These are phyloP conservation scores for Vidua macroura DNA, from an alignment of 2,113 vertebrate species.

Conservation along the genomic window DNA sequence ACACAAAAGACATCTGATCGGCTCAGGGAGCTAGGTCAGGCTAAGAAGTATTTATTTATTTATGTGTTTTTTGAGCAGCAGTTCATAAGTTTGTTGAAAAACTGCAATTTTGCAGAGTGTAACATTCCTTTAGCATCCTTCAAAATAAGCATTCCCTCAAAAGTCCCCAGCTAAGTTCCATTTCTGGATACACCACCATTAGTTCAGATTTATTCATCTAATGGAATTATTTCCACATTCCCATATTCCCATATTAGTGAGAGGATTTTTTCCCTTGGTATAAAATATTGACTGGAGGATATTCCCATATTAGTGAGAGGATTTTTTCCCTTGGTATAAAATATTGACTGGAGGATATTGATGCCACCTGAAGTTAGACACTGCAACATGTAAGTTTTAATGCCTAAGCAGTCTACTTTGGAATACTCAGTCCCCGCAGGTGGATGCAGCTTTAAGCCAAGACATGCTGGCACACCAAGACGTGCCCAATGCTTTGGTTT, in stretches of 20 bases:
- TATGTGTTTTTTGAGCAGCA: neutral
- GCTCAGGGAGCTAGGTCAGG: slow-evolving; percentile 24
- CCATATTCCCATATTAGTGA: neutral
- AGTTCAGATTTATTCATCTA: neutral
- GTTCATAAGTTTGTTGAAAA: slow-evolving; percentile 29
- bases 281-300: no score
- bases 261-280: neutral
- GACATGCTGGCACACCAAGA: neutral
- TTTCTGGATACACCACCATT: neutral
- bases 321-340: neutral
- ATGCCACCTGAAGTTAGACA: neutral
- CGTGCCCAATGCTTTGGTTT: accelerated
- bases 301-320: neutral
- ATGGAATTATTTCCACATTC: neutral
- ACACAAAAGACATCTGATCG: slow-evolving; percentile 11
- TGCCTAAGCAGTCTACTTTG: neutral
- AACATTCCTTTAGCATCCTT: slow-evolving; percentile 8
- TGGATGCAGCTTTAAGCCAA: neutral
- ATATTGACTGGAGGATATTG: neutral
- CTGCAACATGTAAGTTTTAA: neutral
- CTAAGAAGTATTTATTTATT: slow-evolving; percentile 43
- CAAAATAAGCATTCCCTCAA: slow-evolving; percentile 7
- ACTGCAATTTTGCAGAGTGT: neutral
- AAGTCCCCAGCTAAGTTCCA: neutral
- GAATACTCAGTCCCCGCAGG: neutral